Evolutionary conservation across 2,888 invertebrate species (phyloP).

Genomic region (Chromoteleia sp.): DNA sequence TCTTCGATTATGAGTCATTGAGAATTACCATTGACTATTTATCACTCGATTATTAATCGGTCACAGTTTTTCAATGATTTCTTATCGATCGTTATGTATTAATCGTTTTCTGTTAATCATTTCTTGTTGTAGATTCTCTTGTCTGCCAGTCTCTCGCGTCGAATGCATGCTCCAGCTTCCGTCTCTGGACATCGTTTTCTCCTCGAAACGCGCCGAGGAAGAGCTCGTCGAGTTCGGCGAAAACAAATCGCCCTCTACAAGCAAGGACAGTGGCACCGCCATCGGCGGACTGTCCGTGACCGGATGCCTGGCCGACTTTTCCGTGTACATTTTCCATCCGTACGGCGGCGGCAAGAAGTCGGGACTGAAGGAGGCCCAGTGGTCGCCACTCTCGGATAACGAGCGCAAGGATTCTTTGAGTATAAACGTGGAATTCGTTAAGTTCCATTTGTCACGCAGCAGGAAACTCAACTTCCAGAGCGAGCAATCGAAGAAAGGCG

Average conservation of each 20-base stretch:
- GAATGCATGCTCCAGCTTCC: conserved; percentile 98
- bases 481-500: conserved; percentile 83
- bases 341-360: conserved; percentile 96
- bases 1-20: too few relatives aligned
- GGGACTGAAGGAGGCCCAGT: conserved; percentile 91
- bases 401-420: conserved; percentile 98
- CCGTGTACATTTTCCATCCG: conserved; percentile 99
- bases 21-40: too few relatives aligned
- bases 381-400: conserved; percentile 94
- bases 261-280: conserved; percentile 86
- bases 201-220: conserved; percentile 94
- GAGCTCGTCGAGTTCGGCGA: conserved; percentile 86
- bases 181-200: conserved; percentile 98
- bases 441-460: conserved; percentile 96
- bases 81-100: too few relatives aligned
- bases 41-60: too few relatives aligned
- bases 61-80: too few relatives aligned
- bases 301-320: conserved; percentile 98
- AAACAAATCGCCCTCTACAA: conserved; percentile 83
- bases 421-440: conserved; percentile 98
- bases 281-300: conserved; percentile 96
- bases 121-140: conserved; percentile 90
- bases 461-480: conserved; percentile 93
- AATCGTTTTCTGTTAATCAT: too few relatives aligned
- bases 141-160: conserved; percentile 96